Evolutionary conservation across 37 sponge, comb jelly and placozoan species (phyloP).

Genomic region (Diacarnus erythraeanus): DNA sequence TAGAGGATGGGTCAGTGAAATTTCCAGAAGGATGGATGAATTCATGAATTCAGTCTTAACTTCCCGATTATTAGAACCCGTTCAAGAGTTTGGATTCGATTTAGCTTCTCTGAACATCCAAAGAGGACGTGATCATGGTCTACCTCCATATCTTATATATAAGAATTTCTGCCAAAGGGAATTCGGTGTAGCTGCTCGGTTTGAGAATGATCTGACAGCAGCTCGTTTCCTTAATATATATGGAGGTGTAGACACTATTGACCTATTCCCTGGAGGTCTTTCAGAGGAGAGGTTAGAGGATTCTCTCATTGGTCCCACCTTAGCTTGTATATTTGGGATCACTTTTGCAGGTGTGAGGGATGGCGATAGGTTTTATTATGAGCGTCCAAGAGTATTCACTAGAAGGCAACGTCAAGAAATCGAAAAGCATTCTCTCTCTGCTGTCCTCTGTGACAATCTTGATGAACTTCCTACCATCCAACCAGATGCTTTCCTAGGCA

Average conservation of each 20-base stretch:
- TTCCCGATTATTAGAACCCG: slow-evolving; percentile 51
- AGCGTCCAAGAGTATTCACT: slow-evolving; percentile 69
- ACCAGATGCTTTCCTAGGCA: slow-evolving; percentile 62
- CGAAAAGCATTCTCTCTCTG: slow-evolving; percentile 40
- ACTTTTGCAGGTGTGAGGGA: slow-evolving; percentile 67
- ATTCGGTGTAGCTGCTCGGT: slow-evolving; percentile 3
- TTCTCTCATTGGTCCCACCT: slow-evolving; percentile 81
- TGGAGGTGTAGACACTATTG: slow-evolving; percentile 59
- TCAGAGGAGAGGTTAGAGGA: slow-evolving; percentile 67
- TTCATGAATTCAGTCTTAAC: slow-evolving; percentile 69
- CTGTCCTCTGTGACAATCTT: slow-evolving; percentile 86
- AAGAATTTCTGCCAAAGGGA: slow-evolving; percentile 46
- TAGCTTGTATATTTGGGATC: slow-evolving; percentile 87
- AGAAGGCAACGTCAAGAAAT: slow-evolving; percentile 53
- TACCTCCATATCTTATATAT: slow-evolving; percentile 74
- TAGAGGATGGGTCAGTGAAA: slow-evolving; percentile 49
- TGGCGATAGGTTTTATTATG: slow-evolving; percentile 91
- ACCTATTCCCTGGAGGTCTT: slow-evolving; percentile 83
- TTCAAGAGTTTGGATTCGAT: slow-evolving; percentile 42
- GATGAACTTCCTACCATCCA: slow-evolving; percentile 54
- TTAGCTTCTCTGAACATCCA: slow-evolving; percentile 89
- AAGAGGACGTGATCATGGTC: slow-evolving; percentile 88
- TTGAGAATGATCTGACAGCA: slow-evolving; percentile 20
- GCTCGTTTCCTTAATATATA: slow-evolving; percentile 46
- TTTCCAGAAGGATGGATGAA: slow-evolving; percentile 61